phyloP scores from a whole-genome alignment of 2,888 invertebrate species.

The Dusona sp. region DNA sequence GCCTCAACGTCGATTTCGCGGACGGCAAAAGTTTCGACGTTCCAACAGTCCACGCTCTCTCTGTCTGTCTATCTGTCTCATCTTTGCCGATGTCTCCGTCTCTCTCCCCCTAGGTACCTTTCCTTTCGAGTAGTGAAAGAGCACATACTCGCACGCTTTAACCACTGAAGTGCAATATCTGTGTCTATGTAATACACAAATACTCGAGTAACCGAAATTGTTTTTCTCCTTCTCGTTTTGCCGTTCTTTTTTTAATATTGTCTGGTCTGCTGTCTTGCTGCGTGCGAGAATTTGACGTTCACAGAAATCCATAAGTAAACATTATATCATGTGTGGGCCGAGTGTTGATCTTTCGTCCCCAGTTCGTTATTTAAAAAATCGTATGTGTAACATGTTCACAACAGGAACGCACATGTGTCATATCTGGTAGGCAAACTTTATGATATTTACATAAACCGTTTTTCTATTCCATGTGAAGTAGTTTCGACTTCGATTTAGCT shows the following conservation, averaged over 20 bases:
- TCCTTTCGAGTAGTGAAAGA: slow-evolving; percentile 18
- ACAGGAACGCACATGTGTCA: neutral
- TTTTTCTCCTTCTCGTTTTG: slow-evolving; percentile 10
- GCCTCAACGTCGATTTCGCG: slow-evolving; percentile 68
- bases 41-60: slow-evolving; percentile 71
- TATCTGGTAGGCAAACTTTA: neutral
- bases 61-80: slow-evolving; percentile 37
- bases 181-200: neutral
- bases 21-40: slow-evolving; percentile 81
- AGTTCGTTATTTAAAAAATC: slow-evolving; percentile 3
- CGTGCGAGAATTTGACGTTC: slow-evolving; percentile 2
- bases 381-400: neutral
- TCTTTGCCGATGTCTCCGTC: neutral
- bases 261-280: neutral
- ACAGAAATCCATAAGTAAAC: slow-evolving; percentile 13
- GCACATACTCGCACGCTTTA: slow-evolving; percentile 46
- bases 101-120: slow-evolving; percentile 12
- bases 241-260: slow-evolving; percentile 13
- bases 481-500: neutral
- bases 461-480: neutral
- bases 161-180: neutral
- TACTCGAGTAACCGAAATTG: neutral
- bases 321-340: neutral
- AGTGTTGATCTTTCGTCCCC: slow-evolving; percentile 15
- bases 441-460: neutral